Base-by-base conservation (phyloP, 1,140 invertebrate species). In the Pseudobourletiella spinata region DNA sequence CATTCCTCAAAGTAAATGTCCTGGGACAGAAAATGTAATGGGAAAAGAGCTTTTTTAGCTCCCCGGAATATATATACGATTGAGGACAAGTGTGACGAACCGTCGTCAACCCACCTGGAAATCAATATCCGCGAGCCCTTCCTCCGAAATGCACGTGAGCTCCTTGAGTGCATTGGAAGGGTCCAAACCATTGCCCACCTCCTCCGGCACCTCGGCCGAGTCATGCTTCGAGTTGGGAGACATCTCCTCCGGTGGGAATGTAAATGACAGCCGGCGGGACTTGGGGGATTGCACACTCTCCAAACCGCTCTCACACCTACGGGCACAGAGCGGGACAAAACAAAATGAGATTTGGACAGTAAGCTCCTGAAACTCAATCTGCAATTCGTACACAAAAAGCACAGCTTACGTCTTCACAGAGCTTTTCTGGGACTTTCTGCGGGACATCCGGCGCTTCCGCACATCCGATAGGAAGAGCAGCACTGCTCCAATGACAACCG, bases 101-200 rank as follows among this genome's bases (percentile, higher is more conserved):
- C n/a, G 8, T 39, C 18, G 25, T 2, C 1, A 28, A 18, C 35
- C 43, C 61, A 70, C 68, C 55, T 70, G 86, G 57, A 88, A 79
- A 76, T 89, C 87, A 79, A 89, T 84, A 71, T 89, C 87, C 1
- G 87, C 85, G 26, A 89, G 86, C 35, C 87, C 87, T 72, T 90
- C 88, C 73, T 91, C 89, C 3, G 87, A 89, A 69, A 91, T 91
- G 72, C 88, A 90, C 1, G 88, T 91, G 42, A 90, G 78, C 73
- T 90, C 88, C 0, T 69, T 67, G 2, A 66, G 43, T 1, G 66
- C 24, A n/a, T 63, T 50, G 2, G 63, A 58, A 14, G 67, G 67
- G 57, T 65, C 70, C 35, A 64, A 50, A 22, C 35, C 30, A n/a
- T 48, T 22, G 4, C 4, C 30, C 16, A 14, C 50, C 62, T 46